Conservation (phyloP, 35 echinoderm and acorn worm species). For the Apostichopus parvimensis region DNA sequence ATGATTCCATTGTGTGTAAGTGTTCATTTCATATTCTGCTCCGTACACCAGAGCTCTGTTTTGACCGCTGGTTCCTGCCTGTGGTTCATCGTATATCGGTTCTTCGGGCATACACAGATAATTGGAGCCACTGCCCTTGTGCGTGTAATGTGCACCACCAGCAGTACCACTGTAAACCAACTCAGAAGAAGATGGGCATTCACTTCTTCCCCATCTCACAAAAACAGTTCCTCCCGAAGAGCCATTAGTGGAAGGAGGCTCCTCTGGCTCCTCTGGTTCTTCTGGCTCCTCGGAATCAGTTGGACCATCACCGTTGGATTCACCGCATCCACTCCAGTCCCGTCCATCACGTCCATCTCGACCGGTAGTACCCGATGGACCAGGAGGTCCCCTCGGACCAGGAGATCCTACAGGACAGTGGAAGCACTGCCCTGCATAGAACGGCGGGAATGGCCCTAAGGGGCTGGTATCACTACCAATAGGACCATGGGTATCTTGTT, state of each 20-base stretch:
- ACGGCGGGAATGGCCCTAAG: not conserved
- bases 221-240: slow-evolving; percentile 27
- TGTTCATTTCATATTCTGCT: slow-evolving; percentile 57
- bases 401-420: not conserved
- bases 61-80: slow-evolving; percentile 14
- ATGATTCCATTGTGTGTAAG: not conserved
- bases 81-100: slow-evolving; percentile 64
- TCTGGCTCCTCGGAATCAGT: not conserved
- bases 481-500: not conserved
- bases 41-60: slow-evolving; percentile 65
- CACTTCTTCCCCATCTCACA: slow-evolving; percentile 53
- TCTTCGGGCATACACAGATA: slow-evolving; percentile 59
- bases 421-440: not conserved
- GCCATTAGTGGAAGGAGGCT: not conserved
- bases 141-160: slow-evolving; percentile 57
- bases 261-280: too few relatives aligned
- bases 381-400: not conserved
- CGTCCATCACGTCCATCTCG: slow-evolving; percentile 3
- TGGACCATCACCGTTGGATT: not conserved
- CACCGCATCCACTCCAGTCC: not conserved
- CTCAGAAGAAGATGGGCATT: slow-evolving; percentile 25
- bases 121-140: slow-evolving; percentile 66
- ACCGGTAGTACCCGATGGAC: not conserved
- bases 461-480: not conserved
- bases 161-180: slow-evolving; percentile 48